phyloP scores from a whole-genome alignment of 2,797 vertebrate species.

The Sebastes jordani region DNA sequence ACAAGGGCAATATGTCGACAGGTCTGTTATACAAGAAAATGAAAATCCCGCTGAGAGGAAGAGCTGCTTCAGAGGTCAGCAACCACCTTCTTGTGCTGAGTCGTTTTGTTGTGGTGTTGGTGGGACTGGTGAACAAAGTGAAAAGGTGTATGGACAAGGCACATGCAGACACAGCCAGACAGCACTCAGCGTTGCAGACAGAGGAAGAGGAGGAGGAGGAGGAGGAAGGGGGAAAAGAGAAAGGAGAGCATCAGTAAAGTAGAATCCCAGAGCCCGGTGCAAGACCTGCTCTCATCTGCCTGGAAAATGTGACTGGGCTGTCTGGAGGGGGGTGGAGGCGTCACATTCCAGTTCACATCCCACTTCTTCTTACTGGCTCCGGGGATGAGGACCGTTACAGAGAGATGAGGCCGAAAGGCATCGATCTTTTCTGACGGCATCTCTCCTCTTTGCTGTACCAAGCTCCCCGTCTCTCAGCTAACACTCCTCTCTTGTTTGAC shows the following conservation, averaged over 20 bases:
- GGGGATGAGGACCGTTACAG: constrained; percentile 44
- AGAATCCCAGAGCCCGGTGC: constrained; percentile 69
- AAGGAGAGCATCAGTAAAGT: constrained; percentile 66
- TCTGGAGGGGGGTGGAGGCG: constrained; percentile 57
- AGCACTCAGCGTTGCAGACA: constrained; percentile 31
- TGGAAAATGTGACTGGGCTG: constrained; percentile 76
- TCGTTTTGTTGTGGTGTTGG: neutral
- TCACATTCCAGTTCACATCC: constrained; percentile 68
- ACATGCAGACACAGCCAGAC: constrained; percentile 37
- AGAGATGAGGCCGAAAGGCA: neutral
- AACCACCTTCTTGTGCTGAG: neutral
- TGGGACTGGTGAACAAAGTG: neutral
- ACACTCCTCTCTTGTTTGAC: neutral
- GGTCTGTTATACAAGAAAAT: neutral
- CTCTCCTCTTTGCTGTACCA: neutral
- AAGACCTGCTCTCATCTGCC: constrained; percentile 68
- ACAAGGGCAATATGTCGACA: neutral
- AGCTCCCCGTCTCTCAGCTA: neutral
- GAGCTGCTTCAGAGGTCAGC: neutral
- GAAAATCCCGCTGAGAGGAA: neutral
- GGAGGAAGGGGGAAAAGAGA: neutral
- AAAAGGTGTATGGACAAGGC: constrained; percentile 2
- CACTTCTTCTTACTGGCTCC: constrained; percentile 45
- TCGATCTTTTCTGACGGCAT: neutral
- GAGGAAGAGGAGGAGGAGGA: constrained; percentile 1